phyloP scores from a whole-genome alignment of 2,797 vertebrate genomes.

The Siniperca scherzeri region DNA sequence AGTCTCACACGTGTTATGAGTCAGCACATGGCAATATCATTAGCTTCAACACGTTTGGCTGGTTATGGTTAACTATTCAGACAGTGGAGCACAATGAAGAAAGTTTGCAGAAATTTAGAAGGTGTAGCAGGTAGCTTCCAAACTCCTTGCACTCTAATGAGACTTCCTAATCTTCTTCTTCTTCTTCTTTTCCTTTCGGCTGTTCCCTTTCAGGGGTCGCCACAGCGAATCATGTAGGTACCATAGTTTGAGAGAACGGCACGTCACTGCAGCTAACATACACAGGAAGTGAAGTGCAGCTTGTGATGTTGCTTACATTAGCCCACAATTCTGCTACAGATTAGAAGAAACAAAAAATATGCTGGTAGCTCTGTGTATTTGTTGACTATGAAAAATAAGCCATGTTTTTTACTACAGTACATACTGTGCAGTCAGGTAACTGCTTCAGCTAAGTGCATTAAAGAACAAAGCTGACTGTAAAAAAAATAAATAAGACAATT shows the following conservation, averaged over 20 bases:
- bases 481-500: no score
- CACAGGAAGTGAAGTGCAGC: not conserved
- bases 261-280: not conserved
- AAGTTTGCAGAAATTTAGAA: not conserved
- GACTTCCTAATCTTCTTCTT: slow-evolving; percentile 15
- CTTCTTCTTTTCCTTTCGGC: no score
- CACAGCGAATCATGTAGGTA: not conserved
- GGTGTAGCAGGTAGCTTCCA: slow-evolving; percentile 3
- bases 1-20: not conserved
- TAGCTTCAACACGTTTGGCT: not conserved
- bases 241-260: slow-evolving; percentile 7
- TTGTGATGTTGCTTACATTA: not conserved
- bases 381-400: not conserved
- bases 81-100: slow-evolving; percentile 3
- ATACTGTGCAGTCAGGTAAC: not conserved
- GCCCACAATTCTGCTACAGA: not conserved
- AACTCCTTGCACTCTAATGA: slow-evolving; percentile 32
- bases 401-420: not conserved
- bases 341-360: not conserved
- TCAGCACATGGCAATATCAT: not conserved
- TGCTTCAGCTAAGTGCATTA: not conserved
- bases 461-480: not conserved
- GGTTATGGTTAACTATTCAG: slow-evolving; percentile 13
- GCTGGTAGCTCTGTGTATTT: not conserved
- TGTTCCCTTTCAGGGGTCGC: no score